phyloP scores from a whole-genome alignment of 1,140 invertebrate genomes.

The Oncopodura yosiiana region DNA sequence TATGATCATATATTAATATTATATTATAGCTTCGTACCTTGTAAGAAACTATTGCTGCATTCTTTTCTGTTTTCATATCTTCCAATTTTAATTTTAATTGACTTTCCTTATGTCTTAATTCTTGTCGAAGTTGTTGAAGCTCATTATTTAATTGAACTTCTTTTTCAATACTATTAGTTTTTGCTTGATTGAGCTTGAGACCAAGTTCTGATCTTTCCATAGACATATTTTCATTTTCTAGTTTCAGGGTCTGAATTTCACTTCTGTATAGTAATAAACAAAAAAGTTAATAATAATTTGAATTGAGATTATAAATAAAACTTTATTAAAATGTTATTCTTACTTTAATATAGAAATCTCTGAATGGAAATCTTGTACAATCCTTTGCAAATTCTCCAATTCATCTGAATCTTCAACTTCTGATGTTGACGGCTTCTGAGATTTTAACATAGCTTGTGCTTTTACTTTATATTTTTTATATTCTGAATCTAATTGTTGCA shows the following conservation, averaged over 20 bases:
- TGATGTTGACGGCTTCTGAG: constrained; percentile 16
- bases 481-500: constrained; percentile 33
- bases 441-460: constrained; percentile 32
- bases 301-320: background rate
- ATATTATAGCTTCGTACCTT: constrained; percentile 6
- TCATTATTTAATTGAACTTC: constrained; percentile 26
- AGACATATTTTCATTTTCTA: constrained; percentile 32
- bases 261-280: constrained; percentile 16
- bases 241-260: constrained; percentile 25
- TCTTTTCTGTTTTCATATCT: constrained; percentile 12
- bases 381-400: constrained; percentile 34
- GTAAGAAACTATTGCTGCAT: constrained; percentile 6
- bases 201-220: constrained; percentile 28
- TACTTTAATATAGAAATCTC: constrained; percentile 34
- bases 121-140: constrained; percentile 18
- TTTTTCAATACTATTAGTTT: constrained; percentile 25
- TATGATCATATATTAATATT: background rate
- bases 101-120: constrained; percentile 20
- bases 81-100: constrained; percentile 5
- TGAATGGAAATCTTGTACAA: constrained; percentile 34
- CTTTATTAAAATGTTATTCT: background rate
- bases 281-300: background rate
- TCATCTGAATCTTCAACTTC: constrained; percentile 19
- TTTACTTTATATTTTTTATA: constrained; percentile 33
- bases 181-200: constrained; percentile 25